A percentile compares a stretch with the other conserved stretches of the same genome.
Evolutionary conservation across 2,797 vertebrate species (phyloP).

Genomic region (Falco cherrug): DNA sequence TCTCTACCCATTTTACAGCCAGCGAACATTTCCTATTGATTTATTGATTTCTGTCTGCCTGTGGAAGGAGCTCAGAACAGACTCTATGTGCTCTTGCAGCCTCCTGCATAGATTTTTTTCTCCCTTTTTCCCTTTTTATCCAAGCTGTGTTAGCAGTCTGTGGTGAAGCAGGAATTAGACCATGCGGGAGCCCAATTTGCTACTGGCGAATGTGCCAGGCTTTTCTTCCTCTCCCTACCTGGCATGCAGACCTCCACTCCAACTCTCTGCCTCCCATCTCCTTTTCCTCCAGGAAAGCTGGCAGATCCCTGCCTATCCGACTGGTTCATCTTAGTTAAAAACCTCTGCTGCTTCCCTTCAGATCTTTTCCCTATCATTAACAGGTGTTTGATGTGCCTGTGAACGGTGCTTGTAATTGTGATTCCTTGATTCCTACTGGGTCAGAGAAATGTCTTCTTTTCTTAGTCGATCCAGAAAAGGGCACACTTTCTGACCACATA

Average conservation of each 20-base stretch:
- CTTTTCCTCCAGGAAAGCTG: not conserved
- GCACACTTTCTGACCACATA: not conserved
- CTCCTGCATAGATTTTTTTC: conserved; percentile 90
- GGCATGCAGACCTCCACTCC: not conserved
- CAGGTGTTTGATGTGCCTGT: conserved; percentile 5
- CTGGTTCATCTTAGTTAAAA: not conserved
- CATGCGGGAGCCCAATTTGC: conserved; percentile 89
- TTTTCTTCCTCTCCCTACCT: conserved; percentile 71
- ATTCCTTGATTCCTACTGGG: not conserved
- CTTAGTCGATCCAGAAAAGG: conserved; percentile 13
- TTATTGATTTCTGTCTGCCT: conserved; percentile 97
- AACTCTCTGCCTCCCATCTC: not conserved
- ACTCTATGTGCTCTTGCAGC: conserved; percentile 85
- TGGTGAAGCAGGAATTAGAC: conserved; percentile 88
- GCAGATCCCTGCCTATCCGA: not conserved
- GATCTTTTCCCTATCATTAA: conserved; percentile 23
- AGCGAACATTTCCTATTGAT: conserved; percentile 97
- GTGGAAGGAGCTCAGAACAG: conserved; percentile 89
- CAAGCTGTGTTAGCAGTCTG: conserved; percentile 83
- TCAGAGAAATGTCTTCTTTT: conserved; percentile 17
- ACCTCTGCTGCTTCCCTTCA: not conserved
- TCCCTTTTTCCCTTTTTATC: conserved; percentile 84
- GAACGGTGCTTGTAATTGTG: not conserved
- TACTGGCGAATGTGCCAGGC: conserved; percentile 67
- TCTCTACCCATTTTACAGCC: conserved; percentile 94